Evolutionary conservation across 53 echinoderm and acorn worm genomes (phyloP).

Genomic region (Apostichopus leukothele): DNA sequence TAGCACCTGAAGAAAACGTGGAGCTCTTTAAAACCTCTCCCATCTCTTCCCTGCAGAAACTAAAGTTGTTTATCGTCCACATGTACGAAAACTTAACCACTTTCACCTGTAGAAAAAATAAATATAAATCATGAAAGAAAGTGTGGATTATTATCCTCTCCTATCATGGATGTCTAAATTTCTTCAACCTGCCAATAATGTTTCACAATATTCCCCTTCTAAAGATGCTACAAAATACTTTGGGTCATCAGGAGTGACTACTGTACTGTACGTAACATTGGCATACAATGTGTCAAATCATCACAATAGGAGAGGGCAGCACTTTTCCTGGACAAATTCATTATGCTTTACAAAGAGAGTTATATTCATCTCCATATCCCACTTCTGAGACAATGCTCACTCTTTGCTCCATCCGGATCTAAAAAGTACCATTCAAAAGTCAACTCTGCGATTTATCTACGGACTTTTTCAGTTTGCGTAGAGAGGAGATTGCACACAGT

Average conservation of each 20-base stretch:
- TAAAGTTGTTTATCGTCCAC: slow-evolving; percentile 99
- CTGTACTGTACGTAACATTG: neutral
- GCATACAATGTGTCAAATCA: neutral
- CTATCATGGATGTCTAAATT: neutral
- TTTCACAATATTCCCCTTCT: neutral
- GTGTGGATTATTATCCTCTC: neutral
- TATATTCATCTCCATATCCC: too few relatives aligned
- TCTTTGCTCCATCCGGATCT: too few relatives aligned
- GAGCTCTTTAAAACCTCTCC: slow-evolving; percentile 98
- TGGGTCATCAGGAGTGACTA: neutral
- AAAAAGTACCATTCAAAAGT: too few relatives aligned
- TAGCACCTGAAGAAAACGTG: slow-evolving; percentile 97
- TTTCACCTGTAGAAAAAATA: slow-evolving; percentile 74
- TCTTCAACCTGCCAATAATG: neutral
- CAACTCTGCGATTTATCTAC: too few relatives aligned
- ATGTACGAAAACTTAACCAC: slow-evolving; percentile 99
- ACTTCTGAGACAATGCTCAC: too few relatives aligned
- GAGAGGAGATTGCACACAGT: too few relatives aligned
- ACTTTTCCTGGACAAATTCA: too few relatives aligned
- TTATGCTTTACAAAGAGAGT: too few relatives aligned
- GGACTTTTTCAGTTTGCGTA: neutral
- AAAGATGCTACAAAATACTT: neutral
- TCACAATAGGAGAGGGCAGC: neutral
- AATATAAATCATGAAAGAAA: neutral
- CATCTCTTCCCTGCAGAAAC: slow-evolving; percentile 99